Conservation (phyloP, 2,888 invertebrate genomes). For the Portevinia maculata region DNA sequence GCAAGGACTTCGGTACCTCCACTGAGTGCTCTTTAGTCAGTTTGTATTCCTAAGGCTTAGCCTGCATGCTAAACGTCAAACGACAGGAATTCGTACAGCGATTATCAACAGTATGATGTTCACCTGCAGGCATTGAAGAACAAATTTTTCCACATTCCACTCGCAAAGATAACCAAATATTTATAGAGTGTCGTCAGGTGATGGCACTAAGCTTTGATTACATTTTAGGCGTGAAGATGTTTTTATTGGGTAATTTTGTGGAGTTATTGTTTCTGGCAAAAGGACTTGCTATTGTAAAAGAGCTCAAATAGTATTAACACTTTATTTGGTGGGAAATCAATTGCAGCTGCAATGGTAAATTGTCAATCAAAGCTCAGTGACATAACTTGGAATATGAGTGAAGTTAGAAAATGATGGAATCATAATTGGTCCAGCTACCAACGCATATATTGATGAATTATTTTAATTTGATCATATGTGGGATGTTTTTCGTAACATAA, state of each 20-base stretch:
- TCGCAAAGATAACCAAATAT: slow-evolving; percentile 48
- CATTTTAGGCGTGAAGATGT: slow-evolving; percentile 35
- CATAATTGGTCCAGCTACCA: too few species aligned
- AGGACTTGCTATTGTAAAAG: not conserved
- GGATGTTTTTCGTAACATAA: too few species aligned
- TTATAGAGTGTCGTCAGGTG: slow-evolving; percentile 63
- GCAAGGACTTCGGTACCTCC: not conserved
- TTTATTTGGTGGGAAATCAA: slow-evolving; percentile 46
- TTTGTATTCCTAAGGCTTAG: not conserved
- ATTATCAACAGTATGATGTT: slow-evolving; percentile 47
- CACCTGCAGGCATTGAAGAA: slow-evolving; percentile 13
- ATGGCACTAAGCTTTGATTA: slow-evolving; percentile 46
- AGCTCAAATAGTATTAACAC: slow-evolving; percentile 46
- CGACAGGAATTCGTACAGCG: slow-evolving; percentile 17
- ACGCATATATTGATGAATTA: too few species aligned
- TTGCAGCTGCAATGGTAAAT: slow-evolving; percentile 28
- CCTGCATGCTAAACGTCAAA: slow-evolving; percentile 3
- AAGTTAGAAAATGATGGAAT: too few species aligned
- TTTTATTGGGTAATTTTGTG: slow-evolving; percentile 48
- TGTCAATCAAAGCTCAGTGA: not conserved
- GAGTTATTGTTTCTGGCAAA: slow-evolving; percentile 4
- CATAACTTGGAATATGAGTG: too few species aligned
- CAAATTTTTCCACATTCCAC: slow-evolving; percentile 9
- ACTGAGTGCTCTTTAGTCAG: slow-evolving; percentile 1
- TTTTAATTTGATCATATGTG: too few species aligned